Conservation (phyloP, 2,113 vertebrate species). For the Lucifuga dentata region DNA sequence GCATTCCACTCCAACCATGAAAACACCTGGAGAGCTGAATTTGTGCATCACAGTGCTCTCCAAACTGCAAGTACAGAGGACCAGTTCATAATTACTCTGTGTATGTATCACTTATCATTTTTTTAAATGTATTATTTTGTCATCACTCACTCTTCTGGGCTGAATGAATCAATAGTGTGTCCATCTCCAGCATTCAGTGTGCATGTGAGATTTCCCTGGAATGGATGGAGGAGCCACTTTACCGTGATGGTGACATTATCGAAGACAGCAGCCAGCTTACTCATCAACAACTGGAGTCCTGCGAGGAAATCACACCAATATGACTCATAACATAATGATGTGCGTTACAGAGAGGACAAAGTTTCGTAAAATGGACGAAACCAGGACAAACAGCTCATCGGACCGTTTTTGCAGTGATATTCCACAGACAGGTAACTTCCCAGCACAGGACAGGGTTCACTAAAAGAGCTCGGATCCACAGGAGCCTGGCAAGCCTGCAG, state of each 20-base stretch:
- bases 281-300: constrained; percentile 88
- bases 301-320: constrained; percentile 24
- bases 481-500: constrained; percentile 90
- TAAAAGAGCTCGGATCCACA: constrained; percentile 84
- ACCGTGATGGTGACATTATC: constrained; percentile 87
- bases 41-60: constrained; percentile 85
- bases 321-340: no score
- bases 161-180: constrained; percentile 89
- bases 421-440: constrained; percentile 92
- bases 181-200: constrained; percentile 89
- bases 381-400: constrained; percentile 9
- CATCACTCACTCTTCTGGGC: constrained; percentile 83
- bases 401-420: constrained; percentile 92
- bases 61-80: constrained; percentile 75
- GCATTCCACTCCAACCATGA: constrained; percentile 87
- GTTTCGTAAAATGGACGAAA: neutral
- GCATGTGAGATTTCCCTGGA: constrained; percentile 92
- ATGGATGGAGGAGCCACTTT: constrained; percentile 92
- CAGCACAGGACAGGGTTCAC: constrained; percentile 86
- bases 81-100: no score
- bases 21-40: constrained; percentile 86
- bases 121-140: no score
- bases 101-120: no score
- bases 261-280: constrained; percentile 79
- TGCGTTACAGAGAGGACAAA: neutral